Conservation (phyloP, 1,140 invertebrate genomes). For the Nasonia giraulti region DNA sequence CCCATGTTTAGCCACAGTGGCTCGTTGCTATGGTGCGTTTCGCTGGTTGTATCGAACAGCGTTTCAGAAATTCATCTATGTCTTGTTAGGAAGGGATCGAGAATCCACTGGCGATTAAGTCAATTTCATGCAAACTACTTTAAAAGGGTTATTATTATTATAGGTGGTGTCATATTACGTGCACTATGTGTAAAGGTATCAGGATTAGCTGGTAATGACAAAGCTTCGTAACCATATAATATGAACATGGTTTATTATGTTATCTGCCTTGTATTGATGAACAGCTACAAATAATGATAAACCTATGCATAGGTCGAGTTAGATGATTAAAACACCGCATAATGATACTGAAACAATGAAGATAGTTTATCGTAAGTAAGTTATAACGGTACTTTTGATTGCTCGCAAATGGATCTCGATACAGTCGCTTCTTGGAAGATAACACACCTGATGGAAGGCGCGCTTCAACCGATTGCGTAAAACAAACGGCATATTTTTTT, state of each 20-base stretch:
- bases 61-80: too few species aligned
- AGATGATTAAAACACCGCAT: conserved; percentile 4
- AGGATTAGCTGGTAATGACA: too few species aligned
- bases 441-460: not conserved
- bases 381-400: not conserved
- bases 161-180: too few species aligned
- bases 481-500: too few species aligned
- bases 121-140: too few species aligned
- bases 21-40: conserved; percentile 34
- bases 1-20: conserved; percentile 37
- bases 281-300: conserved; percentile 29
- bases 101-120: too few species aligned
- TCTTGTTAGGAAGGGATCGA: too few species aligned
- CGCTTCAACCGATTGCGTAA: too few species aligned
- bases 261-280: conserved; percentile 19
- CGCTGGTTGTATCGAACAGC: not conserved
- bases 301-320: not conserved
- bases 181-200: too few species aligned
- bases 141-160: too few species aligned
- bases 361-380: not conserved
- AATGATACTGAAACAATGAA: conserved; percentile 3
- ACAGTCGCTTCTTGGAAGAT: not conserved
- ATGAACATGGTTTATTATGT: conserved; percentile 37
- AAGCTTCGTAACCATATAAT: conserved; percentile 6
- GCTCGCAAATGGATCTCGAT: not conserved